Percentiles rank a stretch among this genome's conserved stretches.
These are phyloP conservation scores for Furcula furcula DNA, from an alignment of 2,888 invertebrate species.

Conservation along the genomic window DNA sequence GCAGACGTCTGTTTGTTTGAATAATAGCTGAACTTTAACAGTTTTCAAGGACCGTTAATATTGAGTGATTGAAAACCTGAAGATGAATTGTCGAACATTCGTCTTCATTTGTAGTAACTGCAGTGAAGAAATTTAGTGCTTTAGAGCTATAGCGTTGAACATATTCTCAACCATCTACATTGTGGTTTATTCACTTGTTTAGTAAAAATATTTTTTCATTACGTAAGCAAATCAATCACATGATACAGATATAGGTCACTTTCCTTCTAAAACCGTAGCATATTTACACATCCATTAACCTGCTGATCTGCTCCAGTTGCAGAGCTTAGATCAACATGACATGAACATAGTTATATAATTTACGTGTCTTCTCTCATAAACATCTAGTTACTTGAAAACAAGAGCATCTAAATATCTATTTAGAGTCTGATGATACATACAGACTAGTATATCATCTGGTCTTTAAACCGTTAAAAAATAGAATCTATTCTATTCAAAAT, in stretches of 20 bases:
- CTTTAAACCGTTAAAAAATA: too few relatives aligned
- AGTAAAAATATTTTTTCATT: neutral
- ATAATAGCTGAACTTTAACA: neutral
- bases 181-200: too few relatives aligned
- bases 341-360: conserved; percentile 21
- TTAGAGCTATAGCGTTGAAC: neutral
- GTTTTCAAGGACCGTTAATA: neutral
- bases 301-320: conserved; percentile 19
- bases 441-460: too few relatives aligned
- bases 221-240: neutral
- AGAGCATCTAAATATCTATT: too few relatives aligned
- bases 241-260: neutral
- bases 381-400: too few relatives aligned
- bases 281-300: conserved; percentile 16
- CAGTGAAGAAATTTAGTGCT: neutral
- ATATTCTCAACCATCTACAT: too few relatives aligned
- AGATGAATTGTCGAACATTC: neutral
- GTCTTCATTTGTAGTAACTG: neutral
- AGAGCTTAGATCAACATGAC: conserved; percentile 12
- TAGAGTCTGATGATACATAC: too few relatives aligned
- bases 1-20: neutral
- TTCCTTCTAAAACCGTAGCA: conserved; percentile 1
- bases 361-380: conserved; percentile 8
- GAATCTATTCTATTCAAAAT: too few relatives aligned
- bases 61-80: neutral